Evolutionary conservation across 2,113 vertebrate species (phyloP).

Genomic region (Nymphicus hollandicus): DNA sequence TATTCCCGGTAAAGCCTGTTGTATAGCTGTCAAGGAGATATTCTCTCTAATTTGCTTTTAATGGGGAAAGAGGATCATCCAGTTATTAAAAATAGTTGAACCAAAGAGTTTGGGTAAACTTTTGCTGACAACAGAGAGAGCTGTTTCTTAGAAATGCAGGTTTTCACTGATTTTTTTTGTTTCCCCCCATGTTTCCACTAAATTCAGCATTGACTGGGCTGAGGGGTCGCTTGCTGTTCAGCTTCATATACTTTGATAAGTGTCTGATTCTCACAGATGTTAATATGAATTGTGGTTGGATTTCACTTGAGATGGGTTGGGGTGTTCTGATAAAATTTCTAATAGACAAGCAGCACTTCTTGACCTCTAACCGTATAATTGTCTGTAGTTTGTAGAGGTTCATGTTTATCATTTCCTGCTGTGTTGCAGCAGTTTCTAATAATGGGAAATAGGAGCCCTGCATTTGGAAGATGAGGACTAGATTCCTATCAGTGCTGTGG

Average conservation of each 20-base stretch:
- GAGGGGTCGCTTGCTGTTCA: neutral
- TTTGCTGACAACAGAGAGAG: neutral
- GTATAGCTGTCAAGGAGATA: slow-evolving; percentile 26
- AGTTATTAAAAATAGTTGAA: slow-evolving; percentile 29
- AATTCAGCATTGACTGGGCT: neutral
- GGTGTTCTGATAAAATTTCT: neutral
- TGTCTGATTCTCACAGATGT: neutral
- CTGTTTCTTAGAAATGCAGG: neutral
- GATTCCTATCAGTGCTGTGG: neutral
- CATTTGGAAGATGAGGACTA: neutral
- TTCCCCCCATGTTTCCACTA: neutral
- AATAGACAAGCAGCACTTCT: neutral
- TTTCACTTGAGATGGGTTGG: neutral
- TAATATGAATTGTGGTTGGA: neutral
- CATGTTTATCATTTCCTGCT: neutral
- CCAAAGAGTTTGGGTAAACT: neutral
- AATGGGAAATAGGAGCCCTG: neutral
- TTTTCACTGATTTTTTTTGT: neutral
- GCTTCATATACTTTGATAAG: neutral
- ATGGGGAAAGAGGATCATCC: slow-evolving; percentile 17
- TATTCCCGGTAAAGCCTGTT: slow-evolving; percentile 22
- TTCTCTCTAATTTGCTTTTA: slow-evolving; percentile 38
- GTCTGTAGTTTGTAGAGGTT: neutral
- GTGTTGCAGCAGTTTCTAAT: neutral
- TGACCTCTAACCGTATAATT: neutral